Conservation (phyloP, 2,888 invertebrate species). For the Erebia ligea region DNA sequence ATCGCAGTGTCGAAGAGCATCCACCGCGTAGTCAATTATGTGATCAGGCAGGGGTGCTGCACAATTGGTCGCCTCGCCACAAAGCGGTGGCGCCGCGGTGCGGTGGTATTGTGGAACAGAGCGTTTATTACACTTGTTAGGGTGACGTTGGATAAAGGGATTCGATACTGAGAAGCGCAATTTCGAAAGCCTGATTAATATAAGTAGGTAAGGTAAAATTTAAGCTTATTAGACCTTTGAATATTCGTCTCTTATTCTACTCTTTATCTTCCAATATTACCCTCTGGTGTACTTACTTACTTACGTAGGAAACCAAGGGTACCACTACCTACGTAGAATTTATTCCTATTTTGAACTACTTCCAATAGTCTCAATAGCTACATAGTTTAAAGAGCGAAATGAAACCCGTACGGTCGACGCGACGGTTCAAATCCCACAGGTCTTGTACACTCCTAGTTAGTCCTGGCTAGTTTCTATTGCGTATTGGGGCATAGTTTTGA, state of each 20-base stretch:
- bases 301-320: neutral
- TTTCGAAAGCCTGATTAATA: conserved; percentile 22
- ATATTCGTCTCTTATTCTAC: neutral
- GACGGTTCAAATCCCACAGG: no score
- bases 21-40: conserved; percentile 79
- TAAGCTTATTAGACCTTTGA: neutral
- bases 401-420: no score
- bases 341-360: no score
- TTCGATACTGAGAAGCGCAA: conserved; percentile 27
- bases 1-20: conserved; percentile 61
- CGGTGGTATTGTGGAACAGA: conserved; percentile 56
- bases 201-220: conserved; percentile 1
- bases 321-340: no score
- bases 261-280: neutral
- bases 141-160: conserved; percentile 59
- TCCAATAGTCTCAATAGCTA: no score
- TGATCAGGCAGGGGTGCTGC: conserved; percentile 79
- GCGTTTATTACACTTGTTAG: conserved; percentile 70
- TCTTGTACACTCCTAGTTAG: no score
- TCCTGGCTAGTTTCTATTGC: no score
- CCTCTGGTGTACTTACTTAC: neutral
- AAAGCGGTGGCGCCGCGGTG: conserved; percentile 68
- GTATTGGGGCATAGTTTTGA: no score
- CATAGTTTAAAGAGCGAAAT: no score
- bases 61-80: conserved; percentile 80